These are phyloP conservation scores for Alcedo atthis DNA, from an alignment of 2,797 vertebrate species.

Conservation along the genomic window DNA sequence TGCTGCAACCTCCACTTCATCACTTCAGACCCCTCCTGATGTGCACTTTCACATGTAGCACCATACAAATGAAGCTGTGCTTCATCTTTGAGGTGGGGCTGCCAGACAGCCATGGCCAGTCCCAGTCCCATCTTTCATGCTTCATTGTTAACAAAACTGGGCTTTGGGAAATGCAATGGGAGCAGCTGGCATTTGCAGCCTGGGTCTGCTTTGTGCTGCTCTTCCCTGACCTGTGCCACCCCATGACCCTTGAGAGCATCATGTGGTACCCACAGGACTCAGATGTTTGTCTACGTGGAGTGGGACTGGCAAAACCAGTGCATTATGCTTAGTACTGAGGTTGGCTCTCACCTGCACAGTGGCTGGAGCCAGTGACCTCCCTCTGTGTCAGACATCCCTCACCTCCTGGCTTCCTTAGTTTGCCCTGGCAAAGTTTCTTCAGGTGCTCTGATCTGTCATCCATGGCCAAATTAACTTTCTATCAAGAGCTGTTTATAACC, in stretches of 20 bases:
- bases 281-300: fast-evolving
- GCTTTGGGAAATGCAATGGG: fast-evolving
- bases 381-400: background rate
- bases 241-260: fast-evolving
- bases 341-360: background rate
- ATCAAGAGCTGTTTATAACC: background rate
- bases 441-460: background rate
- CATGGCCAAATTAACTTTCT: background rate
- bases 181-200: background rate
- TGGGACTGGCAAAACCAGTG: background rate
- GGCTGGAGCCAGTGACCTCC: background rate
- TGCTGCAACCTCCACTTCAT: background rate
- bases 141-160: fast-evolving
- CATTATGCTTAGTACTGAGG: background rate
- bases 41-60: background rate
- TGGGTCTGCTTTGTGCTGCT: background rate
- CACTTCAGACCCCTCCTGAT: background rate
- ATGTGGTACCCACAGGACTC: fast-evolving
- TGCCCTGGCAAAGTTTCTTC: background rate
- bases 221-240: background rate
- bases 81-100: background rate
- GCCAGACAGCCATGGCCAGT: background rate
- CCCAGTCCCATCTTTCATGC: background rate
- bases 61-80: background rate
- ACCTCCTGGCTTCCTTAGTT: background rate